Evolutionary conservation across 2,888 invertebrate genomes (phyloP), one percentile per base, ranked within the genome.

Genomic region (Athrips mouffetella): DNA sequence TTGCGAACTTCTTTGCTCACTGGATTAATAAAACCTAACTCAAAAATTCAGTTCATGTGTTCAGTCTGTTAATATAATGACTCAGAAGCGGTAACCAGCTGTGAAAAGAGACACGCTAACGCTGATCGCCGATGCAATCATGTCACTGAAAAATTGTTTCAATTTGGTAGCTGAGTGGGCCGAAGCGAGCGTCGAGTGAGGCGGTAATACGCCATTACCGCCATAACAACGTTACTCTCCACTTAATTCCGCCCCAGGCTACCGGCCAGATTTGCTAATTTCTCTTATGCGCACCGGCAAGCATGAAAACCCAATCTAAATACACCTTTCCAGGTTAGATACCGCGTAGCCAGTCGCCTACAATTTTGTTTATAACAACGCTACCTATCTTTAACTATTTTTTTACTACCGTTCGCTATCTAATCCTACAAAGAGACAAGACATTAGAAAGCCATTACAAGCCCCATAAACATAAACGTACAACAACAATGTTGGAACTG

Each of bases 201-300:
- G 2, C 45, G 69, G 76, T 82, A 80, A 81, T 82, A 80, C 67
- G 76, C 78, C 70, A 85, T 84, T 80, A 83, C 72, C 67, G 70
- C 67, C 76, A 73, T 87, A 87, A 86, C 85, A 77, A 73, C 69
- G 76, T 87, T 86, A 85, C 80, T 80, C 76, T 77, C 81, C 73
- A 81, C 81, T 82, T 84, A 83, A 85, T 86, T 83, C 70, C 58
- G 78, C 86, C 80, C 60, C 66, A 65, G 73, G 82, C 80, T 59
- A 62, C 55, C 71, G 63, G 60, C 67, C 76, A 70, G 73, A 79
- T 80, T 76, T 67, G 57, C 70, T 73, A 70, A 74, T 75, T 76
- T 67, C 76, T 76, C 73, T 69, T 69, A 73, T 69, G 62, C 64
- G 60, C 62, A 60, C 60, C 57, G 53, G 53, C 60, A 56, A 66